Conservation (phyloP, 2,113 vertebrate species). For the Percopsis transmontana region DNA sequence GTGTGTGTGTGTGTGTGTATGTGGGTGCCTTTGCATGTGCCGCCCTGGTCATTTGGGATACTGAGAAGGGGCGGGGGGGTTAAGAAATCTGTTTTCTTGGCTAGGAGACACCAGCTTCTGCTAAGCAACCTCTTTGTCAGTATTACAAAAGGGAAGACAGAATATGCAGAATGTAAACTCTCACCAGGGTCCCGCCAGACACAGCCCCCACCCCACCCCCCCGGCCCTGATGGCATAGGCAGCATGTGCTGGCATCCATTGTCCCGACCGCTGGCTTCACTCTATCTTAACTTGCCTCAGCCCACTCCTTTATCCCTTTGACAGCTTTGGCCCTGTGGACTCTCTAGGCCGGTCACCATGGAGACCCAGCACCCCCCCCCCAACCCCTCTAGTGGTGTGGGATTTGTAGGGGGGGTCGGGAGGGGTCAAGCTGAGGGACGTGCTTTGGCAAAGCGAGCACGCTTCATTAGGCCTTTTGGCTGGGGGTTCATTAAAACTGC, state of each 20-base stretch:
- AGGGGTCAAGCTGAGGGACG: conserved; percentile 64
- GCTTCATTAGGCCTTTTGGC: conserved; percentile 79
- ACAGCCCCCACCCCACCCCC: not conserved
- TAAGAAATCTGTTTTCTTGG: conserved; percentile 62
- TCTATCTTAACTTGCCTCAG: conserved; percentile 18
- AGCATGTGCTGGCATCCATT: conserved; percentile 40
- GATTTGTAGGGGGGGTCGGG: conserved; percentile 55
- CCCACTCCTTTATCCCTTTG: conserved; percentile 47
- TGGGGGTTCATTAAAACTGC: conserved; percentile 79
- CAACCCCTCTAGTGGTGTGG: conserved; percentile 37
- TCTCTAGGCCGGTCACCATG: conserved; percentile 64
- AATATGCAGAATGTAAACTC: conserved; percentile 40
- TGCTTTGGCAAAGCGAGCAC: conserved; percentile 72
- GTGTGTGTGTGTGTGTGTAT: conserved; percentile 8
- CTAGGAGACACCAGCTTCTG: conserved; percentile 53
- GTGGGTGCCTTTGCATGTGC: not conserved
- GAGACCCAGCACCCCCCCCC: conserved; percentile 54
- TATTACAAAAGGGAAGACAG: conserved; percentile 51
- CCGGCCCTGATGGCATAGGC: conserved; percentile 40
- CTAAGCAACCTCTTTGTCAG: conserved; percentile 46
- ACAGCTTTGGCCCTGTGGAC: conserved; percentile 45
- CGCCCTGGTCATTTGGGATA: conserved; percentile 25
- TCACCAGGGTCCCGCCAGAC: conserved; percentile 15
- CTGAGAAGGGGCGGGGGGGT: conserved; percentile 47
- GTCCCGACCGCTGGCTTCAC: conserved; percentile 40